A percentile compares a stretch with the other conserved stretches of the same genome.
phyloP scores from a whole-genome alignment of 2,888 invertebrate genomes.

The Allacma fusca region DNA sequence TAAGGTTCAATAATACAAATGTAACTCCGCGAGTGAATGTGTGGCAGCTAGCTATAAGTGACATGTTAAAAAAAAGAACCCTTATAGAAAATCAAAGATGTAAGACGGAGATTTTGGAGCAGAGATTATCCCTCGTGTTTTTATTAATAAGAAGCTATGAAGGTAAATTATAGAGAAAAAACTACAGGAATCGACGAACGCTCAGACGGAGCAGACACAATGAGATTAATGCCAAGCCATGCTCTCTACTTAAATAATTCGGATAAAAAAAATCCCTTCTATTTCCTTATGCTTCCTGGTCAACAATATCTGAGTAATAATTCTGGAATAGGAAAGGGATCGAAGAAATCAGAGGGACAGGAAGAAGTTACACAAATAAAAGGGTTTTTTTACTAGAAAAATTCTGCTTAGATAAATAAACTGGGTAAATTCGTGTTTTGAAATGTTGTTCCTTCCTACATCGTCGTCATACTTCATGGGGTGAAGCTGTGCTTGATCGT shows the following conservation, averaged over 20 bases:
- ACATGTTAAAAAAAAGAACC: no score
- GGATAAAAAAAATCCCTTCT: background rate
- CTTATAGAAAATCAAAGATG: no score
- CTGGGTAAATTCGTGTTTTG: background rate
- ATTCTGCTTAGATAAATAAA: conserved; percentile 19
- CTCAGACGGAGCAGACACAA: background rate
- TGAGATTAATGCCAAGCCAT: background rate
- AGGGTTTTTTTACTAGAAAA: background rate
- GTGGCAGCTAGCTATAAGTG: no score
- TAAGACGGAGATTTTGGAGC: no score
- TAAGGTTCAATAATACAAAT: no score
- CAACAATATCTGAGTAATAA: background rate
- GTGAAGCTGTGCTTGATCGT: conserved; percentile 15
- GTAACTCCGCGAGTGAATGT: no score
- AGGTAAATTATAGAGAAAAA: no score
- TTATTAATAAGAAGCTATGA: no score
- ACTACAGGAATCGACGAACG: background rate
- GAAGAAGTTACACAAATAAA: conserved; percentile 8
- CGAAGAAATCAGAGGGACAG: background rate
- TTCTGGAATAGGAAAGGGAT: background rate
- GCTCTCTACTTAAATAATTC: background rate
- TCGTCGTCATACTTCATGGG: background rate
- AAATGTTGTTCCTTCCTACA: background rate
- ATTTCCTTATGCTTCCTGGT: conserved; percentile 4
- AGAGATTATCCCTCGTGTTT: no score